Conservation (phyloP, 1,140 invertebrate species). For the Rhagoletis pomonella region DNA sequence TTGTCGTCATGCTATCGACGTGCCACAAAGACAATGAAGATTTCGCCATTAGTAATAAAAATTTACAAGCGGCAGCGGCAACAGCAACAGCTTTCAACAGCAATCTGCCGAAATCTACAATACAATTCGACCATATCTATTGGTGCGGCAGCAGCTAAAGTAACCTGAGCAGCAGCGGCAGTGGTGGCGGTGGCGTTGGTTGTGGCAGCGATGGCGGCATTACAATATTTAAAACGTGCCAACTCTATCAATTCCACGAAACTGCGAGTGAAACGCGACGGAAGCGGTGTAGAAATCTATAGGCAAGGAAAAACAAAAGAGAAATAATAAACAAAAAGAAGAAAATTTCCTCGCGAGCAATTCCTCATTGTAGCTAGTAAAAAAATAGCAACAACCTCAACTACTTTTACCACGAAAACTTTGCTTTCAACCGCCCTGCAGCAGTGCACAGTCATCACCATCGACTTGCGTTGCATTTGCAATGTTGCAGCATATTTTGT, state of each 20-base stretch:
- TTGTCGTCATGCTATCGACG: neutral
- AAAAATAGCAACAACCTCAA: neutral
- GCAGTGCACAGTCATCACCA: too few relatives aligned
- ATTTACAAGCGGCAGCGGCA: slow-evolving; percentile 29
- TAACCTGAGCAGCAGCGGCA: neutral
- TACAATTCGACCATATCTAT: slow-evolving; percentile 50
- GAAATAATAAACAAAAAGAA: neutral
- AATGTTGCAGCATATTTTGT: neutral
- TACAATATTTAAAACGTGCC: slow-evolving; percentile 35
- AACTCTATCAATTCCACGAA: slow-evolving; percentile 44
- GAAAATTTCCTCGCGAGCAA: neutral
- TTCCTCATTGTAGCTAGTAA: neutral
- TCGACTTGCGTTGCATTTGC: neutral
- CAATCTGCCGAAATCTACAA: slow-evolving; percentile 50
- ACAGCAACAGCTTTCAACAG: slow-evolving; percentile 31
- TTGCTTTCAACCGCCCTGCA: too few relatives aligned
- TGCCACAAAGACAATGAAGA: slow-evolving; percentile 49
- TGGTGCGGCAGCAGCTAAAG: neutral
- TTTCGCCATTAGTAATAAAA: slow-evolving; percentile 50
- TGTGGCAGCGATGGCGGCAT: neutral
- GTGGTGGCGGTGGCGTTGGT: neutral
- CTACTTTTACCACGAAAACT: neutral
- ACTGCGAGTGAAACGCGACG: neutral
- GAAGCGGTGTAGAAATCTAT: neutral
- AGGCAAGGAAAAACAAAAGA: neutral